Evolutionary conservation across 2,888 invertebrate species (phyloP).

Genomic region (Brachynemurus nebulosus): DNA sequence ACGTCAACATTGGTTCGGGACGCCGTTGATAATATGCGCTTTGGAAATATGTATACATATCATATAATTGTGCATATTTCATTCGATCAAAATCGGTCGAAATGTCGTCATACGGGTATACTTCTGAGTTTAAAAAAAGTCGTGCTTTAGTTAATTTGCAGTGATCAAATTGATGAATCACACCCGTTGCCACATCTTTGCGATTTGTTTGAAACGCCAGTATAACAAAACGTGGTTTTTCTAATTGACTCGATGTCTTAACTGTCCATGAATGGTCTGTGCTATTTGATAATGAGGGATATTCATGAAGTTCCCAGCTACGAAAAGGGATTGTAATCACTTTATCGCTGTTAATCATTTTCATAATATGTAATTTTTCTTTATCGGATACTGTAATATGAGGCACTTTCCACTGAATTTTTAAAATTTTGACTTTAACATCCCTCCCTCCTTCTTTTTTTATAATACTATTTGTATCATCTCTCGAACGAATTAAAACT

Average conservation of each 20-base stretch:
- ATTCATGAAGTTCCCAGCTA: neutral
- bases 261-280: neutral
- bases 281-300: neutral
- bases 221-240: neutral
- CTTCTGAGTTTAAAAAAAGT: neutral
- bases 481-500: neutral
- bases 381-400: neutral
- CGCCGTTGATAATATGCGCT: constrained; percentile 1
- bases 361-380: neutral
- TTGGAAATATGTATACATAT: neutral
- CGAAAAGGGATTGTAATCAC: neutral
- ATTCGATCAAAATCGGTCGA: neutral
- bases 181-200: neutral
- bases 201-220: neutral
- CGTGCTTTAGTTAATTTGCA: neutral
- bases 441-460: neutral
- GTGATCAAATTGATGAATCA: constrained; percentile 1
- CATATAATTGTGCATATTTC: neutral
- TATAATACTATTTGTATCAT: neutral
- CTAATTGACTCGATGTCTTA: neutral
- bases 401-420: neutral
- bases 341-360: neutral
- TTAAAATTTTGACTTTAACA: neutral
- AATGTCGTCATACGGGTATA: neutral
- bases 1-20: too few species aligned